Base-by-base conservation (phyloP, 2,888 invertebrate genomes). In the Cistogaster globosa region DNA sequence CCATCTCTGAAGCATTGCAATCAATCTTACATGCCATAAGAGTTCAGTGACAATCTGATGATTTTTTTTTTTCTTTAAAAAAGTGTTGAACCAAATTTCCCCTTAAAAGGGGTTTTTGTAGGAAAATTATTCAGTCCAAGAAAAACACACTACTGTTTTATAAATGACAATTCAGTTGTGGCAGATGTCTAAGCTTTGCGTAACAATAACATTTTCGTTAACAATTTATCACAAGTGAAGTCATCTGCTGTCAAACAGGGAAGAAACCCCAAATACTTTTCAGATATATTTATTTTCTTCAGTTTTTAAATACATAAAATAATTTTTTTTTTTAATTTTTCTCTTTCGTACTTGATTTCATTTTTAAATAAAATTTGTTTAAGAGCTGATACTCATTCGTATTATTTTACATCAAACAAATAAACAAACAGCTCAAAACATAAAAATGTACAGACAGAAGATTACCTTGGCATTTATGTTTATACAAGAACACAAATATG, bases 401-500 rank as follows among this genome's bases (percentile, higher is more conserved):
- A n/a, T 85, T 82, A 82, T 65, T 74, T 85, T 78, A 75, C 74
- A 81, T 62, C 57, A 71, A 63, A 63, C 48, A 36, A 16, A 77
- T 32, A 76, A 48, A 62, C 48, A 60, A 42, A 60, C 63, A 74
- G 14, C 53, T 42, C 26, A 7, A 82, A 78, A 78, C 53, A 42
- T 62, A 65, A 65, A 65, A 71, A 62, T 77, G 53, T 45, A 72
- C 57, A 82, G 78, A 83, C 78, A 85, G 67, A 80, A 67, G 75
- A 85, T 83, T 85, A 82, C 82, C 82, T 85, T 85, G 85, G 84
- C 84, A 84, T 84, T 42, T 84, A 18, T 53, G 14, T 77, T 55
- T 60, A 32, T 22, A 22, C 5, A 45, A 53, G 60, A 60, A 53
- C 32, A 18, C 14, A 2, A n/a, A 12, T n/a, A 42, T 20, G 62